A percentile compares a stretch with the other conserved stretches of the same genome.
Conservation (phyloP, 2,888 invertebrate species). For the Drosophila neonasuta region DNA sequence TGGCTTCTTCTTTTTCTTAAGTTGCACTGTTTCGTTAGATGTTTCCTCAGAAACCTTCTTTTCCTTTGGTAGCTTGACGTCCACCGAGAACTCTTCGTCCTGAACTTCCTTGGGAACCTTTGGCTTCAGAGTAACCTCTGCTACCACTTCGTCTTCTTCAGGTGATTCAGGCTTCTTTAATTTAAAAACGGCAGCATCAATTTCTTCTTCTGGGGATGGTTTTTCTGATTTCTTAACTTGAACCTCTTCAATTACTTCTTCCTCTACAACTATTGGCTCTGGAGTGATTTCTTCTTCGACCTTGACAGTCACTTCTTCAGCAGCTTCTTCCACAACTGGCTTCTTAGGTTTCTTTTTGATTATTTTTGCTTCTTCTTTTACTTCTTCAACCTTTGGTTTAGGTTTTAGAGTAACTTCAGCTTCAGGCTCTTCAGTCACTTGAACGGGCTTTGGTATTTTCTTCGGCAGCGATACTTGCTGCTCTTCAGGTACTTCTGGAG, state of each 20-base stretch:
- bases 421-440: slow-evolving; percentile 69
- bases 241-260: slow-evolving; percentile 70
- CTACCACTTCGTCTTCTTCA: slow-evolving; percentile 79
- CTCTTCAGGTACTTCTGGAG: slow-evolving; percentile 72
- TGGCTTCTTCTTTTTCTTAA: slow-evolving; percentile 80
- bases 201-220: slow-evolving; percentile 40
- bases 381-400: slow-evolving; percentile 64
- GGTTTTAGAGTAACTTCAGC: slow-evolving; percentile 71
- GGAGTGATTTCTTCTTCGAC: slow-evolving; percentile 71
- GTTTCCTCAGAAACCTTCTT: slow-evolving; percentile 78
- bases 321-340: slow-evolving; percentile 69
- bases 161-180: slow-evolving; percentile 67
- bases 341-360: slow-evolving; percentile 77
- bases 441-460: slow-evolving; percentile 58
- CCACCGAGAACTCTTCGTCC: slow-evolving; percentile 79
- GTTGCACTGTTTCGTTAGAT: slow-evolving; percentile 76
- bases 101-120: slow-evolving; percentile 74
- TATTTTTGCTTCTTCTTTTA: slow-evolving; percentile 69
- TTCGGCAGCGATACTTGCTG: slow-evolving; percentile 65
- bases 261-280: slow-evolving; percentile 60
- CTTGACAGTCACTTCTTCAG: slow-evolving; percentile 72
- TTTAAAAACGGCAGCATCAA: slow-evolving; percentile 76
- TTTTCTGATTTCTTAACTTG: slow-evolving; percentile 67
- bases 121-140: slow-evolving; percentile 80
- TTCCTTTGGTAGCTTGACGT: slow-evolving; percentile 74